Evolutionary conservation across 1,140 invertebrate species (phyloP).

Genomic region (Rhagoletis zephyria): DNA sequence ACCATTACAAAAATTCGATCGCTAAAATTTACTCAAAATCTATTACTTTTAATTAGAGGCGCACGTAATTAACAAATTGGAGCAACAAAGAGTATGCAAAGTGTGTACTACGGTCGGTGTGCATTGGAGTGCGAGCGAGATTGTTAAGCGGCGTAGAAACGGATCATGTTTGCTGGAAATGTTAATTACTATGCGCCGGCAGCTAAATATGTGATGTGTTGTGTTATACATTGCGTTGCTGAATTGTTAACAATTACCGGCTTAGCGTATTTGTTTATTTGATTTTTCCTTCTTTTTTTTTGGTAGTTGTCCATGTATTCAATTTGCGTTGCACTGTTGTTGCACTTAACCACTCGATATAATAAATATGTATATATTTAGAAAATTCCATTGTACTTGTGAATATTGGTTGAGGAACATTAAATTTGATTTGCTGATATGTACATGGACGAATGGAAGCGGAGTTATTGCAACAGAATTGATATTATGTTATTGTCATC

Average conservation of each 20-base stretch:
- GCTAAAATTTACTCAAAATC: slow-evolving; percentile 42
- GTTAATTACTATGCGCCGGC: background rate
- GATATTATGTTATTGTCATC: too few relatives aligned
- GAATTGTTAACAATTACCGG: background rate
- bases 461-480: too few relatives aligned
- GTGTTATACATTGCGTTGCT: background rate
- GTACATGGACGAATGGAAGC: too few relatives aligned
- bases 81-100: background rate
- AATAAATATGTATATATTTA: background rate
- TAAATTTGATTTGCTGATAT: too few relatives aligned
- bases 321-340: background rate
- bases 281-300: background rate
- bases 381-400: background rate
- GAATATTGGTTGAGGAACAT: too few relatives aligned
- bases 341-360: background rate
- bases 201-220: background rate
- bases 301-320: background rate
- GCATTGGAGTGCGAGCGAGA: background rate
- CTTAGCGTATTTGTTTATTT: background rate
- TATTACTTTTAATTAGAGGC: slow-evolving; percentile 32
- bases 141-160: background rate
- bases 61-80: slow-evolving; percentile 35
- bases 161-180: background rate
- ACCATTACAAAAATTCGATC: background rate
- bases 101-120: background rate